These are phyloP conservation scores for Leptopterna dolabrata DNA, from an alignment of 2,888 invertebrate genomes.

Conservation along the genomic window DNA sequence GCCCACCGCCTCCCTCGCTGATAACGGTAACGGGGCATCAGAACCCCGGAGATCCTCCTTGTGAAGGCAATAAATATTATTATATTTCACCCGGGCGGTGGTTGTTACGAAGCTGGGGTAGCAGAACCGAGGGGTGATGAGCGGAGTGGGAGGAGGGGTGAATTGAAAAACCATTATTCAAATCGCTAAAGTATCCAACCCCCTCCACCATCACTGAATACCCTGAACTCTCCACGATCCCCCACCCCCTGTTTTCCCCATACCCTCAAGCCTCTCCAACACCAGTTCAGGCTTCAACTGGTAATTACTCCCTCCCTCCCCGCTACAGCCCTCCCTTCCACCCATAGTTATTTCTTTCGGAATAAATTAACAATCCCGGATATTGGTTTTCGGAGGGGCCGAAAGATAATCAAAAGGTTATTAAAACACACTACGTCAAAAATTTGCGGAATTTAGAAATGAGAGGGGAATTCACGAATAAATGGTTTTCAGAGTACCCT, in stretches of 20 bases:
- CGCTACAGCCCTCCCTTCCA: not conserved
- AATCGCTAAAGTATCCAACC: slow-evolving; percentile 15
- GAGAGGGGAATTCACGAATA: not conserved
- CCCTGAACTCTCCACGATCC: not conserved
- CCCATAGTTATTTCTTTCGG: not conserved
- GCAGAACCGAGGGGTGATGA: not conserved
- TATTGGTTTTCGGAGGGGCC: not conserved
- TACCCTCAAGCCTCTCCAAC: not conserved
- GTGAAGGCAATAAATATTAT: slow-evolving; percentile 24
- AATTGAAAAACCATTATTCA: slow-evolving; percentile 49
- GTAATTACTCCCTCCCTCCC: not conserved
- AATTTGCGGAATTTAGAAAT: not conserved
- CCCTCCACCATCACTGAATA: not conserved
- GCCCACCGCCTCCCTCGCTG: not conserved
- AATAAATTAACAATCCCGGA: slow-evolving; percentile 22
- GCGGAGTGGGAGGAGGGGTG: not conserved
- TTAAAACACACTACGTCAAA: not conserved
- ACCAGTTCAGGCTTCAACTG: slow-evolving; percentile 4
- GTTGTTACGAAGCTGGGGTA: not conserved
- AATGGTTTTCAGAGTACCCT: too few species aligned
- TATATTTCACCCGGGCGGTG: not conserved
- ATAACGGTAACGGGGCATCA: too few species aligned
- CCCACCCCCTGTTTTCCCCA: too few species aligned
- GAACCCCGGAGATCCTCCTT: not conserved
- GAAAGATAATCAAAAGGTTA: slow-evolving; percentile 18